These are phyloP conservation scores for Diplodus puntazzo DNA, from an alignment of 2,797 vertebrate species.

Conservation along the genomic window DNA sequence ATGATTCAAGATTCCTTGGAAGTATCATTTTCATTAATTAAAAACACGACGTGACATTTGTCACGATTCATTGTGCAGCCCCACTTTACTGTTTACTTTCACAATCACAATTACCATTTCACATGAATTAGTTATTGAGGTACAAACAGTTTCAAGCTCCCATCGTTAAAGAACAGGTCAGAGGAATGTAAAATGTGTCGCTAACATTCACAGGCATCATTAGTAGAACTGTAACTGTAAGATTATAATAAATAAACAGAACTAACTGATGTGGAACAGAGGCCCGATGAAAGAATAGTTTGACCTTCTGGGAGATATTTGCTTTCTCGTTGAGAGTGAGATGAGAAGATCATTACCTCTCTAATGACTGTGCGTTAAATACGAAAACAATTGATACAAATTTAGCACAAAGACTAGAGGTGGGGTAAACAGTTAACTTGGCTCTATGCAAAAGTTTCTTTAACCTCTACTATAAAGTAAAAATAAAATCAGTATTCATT, in stretches of 20 bases:
- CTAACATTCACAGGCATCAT: not conserved
- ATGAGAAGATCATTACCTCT: not conserved
- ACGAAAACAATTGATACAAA: too few relatives aligned
- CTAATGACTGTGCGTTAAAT: not conserved
- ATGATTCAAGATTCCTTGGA: too few relatives aligned
- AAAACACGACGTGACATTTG: too few relatives aligned
- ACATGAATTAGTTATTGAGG: not conserved
- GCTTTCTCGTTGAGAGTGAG: not conserved
- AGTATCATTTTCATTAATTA: too few relatives aligned
- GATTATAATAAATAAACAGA: not conserved
- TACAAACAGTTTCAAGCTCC: not conserved
- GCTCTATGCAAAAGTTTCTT: not conserved
- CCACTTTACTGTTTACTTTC: not conserved
- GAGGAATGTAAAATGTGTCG: not conserved
- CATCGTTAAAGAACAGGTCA: not conserved
- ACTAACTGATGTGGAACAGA: not conserved
- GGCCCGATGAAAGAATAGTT: too few relatives aligned
- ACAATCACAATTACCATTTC: not conserved
- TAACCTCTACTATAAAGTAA: too few relatives aligned
- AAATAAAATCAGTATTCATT: too few relatives aligned
- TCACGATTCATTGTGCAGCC: too few relatives aligned
- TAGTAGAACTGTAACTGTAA: not conserved
- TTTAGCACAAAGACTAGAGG: not conserved
- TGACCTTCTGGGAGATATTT: not conserved
- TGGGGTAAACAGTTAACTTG: not conserved